Evolutionary conservation across 2,888 invertebrate genomes (phyloP), one percentile per base, ranked within the genome.

Genomic region (Xanthia togata): DNA sequence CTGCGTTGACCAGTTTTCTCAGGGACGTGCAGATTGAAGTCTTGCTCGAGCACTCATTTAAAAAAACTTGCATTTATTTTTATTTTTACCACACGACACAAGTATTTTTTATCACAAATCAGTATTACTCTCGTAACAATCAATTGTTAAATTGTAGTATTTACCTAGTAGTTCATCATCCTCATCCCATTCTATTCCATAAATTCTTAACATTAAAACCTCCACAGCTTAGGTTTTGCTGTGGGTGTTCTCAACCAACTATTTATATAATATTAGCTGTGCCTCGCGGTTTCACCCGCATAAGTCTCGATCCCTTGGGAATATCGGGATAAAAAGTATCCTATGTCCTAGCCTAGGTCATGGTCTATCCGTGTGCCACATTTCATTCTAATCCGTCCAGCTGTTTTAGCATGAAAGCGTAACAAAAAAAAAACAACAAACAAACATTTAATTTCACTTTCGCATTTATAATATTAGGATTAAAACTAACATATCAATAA

Each of bases 401-500:
- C n/a, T n/a, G n/a, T n/a, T n/a, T n/a, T n/a, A n/a, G 31, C 31
- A 31, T 31, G 31, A 31, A 31, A 31, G 31, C 31, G 31, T 31
- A 31, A 31, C 31, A 31, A 31, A 31, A 31, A 1, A 31, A 31
- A 31, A 31, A 31, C 31, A 31, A 31, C 31, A 31, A 31, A 31
- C 31, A n/a, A n/a, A n/a, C n/a, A n/a, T n/a, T n/a, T n/a, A n/a
- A n/a, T n/a, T n/a, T n/a, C n/a, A n/a, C n/a, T n/a, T n/a, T 31
- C 31, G 31, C 31, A 31, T 31, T 31, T 35, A 20, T 9, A 44
- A 65, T 20, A 35, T 35, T 38, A 38, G 38, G 9, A 38, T 38
- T n/a, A 62, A 41, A 8, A 4, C 41, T 41, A 53, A 73, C 26
- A 73, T 64, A 81, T 80, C 41, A 64, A 78, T 80, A 53, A 81